These are phyloP conservation scores for Stomatorhinus walkeri DNA, from an alignment of 2,797 vertebrate genomes.

Conservation along the genomic window DNA sequence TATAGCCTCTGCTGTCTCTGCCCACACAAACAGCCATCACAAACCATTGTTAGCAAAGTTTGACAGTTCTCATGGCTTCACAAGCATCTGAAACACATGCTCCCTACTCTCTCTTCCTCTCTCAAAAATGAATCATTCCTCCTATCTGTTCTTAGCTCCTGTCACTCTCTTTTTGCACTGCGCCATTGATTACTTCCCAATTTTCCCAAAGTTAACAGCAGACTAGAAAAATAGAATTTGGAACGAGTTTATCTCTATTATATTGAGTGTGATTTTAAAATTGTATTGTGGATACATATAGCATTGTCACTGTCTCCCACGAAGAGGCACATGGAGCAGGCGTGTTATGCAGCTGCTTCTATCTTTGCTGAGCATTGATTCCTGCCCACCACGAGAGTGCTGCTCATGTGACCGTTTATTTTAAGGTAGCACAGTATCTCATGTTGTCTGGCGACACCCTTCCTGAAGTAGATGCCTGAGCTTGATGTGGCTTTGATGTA, in stretches of 20 bases:
- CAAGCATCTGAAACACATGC: not conserved
- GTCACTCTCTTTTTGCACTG: not conserved
- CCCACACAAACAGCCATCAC: constrained; percentile 11
- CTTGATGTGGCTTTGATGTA: constrained; percentile 6
- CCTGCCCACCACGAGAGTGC: not conserved
- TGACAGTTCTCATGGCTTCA: not conserved
- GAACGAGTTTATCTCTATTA: not conserved
- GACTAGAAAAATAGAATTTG: not conserved
- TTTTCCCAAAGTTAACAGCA: not conserved
- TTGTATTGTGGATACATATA: not conserved
- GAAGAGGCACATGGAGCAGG: not conserved
- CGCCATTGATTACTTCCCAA: not conserved
- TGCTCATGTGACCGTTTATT: constrained; percentile 25
- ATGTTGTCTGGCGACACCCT: not conserved
- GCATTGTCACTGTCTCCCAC: not conserved
- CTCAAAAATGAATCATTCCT: not conserved
- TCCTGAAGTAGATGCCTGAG: constrained; percentile 15
- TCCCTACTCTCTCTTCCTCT: not conserved
- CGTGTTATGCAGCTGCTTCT: not conserved
- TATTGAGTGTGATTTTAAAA: not conserved
- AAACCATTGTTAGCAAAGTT: not conserved
- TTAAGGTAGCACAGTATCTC: constrained; percentile 19
- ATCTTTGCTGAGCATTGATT: constrained; percentile 16
- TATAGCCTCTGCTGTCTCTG: not conserved
- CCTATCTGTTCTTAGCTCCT: not conserved